These are phyloP conservation scores for Catostylus mosaicus DNA, from an alignment of 30 jellyfish, hydroid and myxozoan genomes.

Conservation along the genomic window DNA sequence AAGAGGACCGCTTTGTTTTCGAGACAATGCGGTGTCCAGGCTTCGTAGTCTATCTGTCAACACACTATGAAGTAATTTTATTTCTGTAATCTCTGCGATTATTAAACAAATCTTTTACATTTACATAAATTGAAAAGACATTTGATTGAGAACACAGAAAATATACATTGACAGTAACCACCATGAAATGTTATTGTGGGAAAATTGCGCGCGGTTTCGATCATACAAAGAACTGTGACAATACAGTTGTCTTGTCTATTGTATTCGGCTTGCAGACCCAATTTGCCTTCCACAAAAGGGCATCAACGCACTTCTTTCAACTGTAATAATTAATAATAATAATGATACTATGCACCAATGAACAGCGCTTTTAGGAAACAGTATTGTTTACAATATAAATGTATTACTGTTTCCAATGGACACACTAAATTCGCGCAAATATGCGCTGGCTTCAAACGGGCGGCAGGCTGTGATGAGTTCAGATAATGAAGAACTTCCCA, in stretches of 20 bases:
- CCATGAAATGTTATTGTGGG: slow-evolving; percentile 85
- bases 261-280: slow-evolving; percentile 59
- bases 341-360: slow-evolving; percentile 64
- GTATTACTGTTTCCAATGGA: slow-evolving; percentile 68
- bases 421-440: slow-evolving; percentile 58
- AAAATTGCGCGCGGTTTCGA: slow-evolving; percentile 76
- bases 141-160: slow-evolving; percentile 75
- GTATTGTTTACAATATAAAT: slow-evolving; percentile 55
- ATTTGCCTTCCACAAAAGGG: slow-evolving; percentile 72
- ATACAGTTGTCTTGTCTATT: slow-evolving; percentile 54
- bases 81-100: slow-evolving; percentile 74
- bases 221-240: slow-evolving; percentile 39
- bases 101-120: slow-evolving; percentile 73
- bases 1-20: slow-evolving; percentile 55
- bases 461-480: slow-evolving; percentile 26
- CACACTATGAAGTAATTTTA: slow-evolving; percentile 62
- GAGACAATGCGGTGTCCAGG: slow-evolving; percentile 68
- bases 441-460: slow-evolving; percentile 48
- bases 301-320: slow-evolving; percentile 52
- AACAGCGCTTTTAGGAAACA: slow-evolving; percentile 34
- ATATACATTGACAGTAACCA: slow-evolving; percentile 75
- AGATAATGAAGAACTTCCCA: slow-evolving; percentile 14
- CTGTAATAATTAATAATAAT: slow-evolving; percentile 46
- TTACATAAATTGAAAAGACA: slow-evolving; percentile 77
- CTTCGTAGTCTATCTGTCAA: slow-evolving; percentile 67